phyloP scores from a whole-genome alignment of 53 echinoderm and acorn worm species.

The Echinometra lucunter region DNA sequence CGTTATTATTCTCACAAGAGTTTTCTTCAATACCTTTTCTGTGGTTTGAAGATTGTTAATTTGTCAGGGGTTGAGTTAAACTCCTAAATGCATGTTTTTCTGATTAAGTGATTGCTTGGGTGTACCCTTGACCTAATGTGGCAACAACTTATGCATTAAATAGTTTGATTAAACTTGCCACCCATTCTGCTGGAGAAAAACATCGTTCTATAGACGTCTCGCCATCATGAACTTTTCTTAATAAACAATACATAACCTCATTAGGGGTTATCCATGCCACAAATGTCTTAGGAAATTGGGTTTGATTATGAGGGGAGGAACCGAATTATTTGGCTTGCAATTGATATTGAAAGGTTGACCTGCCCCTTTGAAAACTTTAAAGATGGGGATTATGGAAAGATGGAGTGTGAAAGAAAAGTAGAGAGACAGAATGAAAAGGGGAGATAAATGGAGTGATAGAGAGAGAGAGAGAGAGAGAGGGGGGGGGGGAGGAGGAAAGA shows the following conservation, averaged over 20 bases:
- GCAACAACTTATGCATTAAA: not conserved
- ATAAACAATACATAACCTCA: not conserved
- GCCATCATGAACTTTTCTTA: not conserved
- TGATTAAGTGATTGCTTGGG: not conserved
- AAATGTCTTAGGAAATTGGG: slow-evolving; percentile 1
- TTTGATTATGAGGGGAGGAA: slow-evolving; percentile 17
- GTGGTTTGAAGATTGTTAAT: not conserved
- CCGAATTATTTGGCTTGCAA: slow-evolving; percentile 28
- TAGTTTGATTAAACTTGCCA: slow-evolving; percentile 5
- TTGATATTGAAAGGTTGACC: slow-evolving; percentile 44
- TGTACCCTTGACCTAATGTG: slow-evolving; percentile 36
- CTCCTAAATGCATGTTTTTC: slow-evolving; percentile 1
- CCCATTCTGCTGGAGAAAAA: slow-evolving; percentile 21
- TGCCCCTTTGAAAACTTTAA: not conserved
- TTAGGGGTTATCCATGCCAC: slow-evolving; percentile 10
- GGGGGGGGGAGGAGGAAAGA: not conserved
- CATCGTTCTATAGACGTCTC: not conserved
- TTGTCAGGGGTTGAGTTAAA: not conserved
- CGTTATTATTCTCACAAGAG: not conserved
- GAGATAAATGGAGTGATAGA: not conserved
- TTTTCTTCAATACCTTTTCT: not conserved
- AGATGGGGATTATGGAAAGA: not conserved
- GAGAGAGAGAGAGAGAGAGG: not conserved
- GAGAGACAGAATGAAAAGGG: not conserved
- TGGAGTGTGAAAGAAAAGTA: not conserved